A percentile compares a stretch with the other conserved stretches of the same genome.
Conservation (phyloP, 2,113 vertebrate species). For the Clarias gariepinus region DNA sequence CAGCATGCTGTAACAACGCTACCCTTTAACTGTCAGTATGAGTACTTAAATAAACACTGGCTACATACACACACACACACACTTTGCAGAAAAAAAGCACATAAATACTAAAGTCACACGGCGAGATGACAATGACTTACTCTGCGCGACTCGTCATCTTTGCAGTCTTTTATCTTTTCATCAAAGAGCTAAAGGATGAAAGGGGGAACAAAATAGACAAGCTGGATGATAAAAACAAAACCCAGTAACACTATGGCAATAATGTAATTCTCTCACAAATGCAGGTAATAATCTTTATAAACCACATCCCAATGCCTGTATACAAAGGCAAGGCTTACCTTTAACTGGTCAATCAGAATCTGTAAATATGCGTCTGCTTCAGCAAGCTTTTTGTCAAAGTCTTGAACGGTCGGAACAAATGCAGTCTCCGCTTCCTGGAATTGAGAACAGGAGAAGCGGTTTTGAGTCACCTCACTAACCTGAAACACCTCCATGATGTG, state of each 20-base stretch:
- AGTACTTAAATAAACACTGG: background rate
- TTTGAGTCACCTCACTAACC: background rate
- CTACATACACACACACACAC: background rate
- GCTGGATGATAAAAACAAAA: background rate
- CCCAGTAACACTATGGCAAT: background rate
- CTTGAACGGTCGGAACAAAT: constrained; percentile 95
- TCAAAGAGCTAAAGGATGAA: constrained; percentile 86
- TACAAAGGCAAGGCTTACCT: constrained; percentile 73
- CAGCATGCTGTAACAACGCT: background rate
- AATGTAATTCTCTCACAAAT: background rate
- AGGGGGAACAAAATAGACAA: background rate
- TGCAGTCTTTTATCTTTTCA: constrained; percentile 97
- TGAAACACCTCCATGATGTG: constrained; percentile 34
- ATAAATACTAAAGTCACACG: background rate
- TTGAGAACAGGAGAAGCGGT: constrained; percentile 31
- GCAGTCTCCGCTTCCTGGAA: constrained; percentile 91
- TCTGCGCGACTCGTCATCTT: constrained; percentile 97
- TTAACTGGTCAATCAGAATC: constrained; percentile 96
- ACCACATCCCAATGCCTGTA: background rate
- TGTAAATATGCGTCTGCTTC: constrained; percentile 99
- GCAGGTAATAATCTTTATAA: background rate
- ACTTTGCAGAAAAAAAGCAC: background rate
- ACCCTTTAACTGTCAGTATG: background rate
- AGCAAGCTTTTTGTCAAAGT: constrained; percentile 97
- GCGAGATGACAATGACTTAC: constrained; percentile 75